Base-by-base conservation (phyloP, 2,888 invertebrate species). In the Melikaiella ostensackeni region DNA sequence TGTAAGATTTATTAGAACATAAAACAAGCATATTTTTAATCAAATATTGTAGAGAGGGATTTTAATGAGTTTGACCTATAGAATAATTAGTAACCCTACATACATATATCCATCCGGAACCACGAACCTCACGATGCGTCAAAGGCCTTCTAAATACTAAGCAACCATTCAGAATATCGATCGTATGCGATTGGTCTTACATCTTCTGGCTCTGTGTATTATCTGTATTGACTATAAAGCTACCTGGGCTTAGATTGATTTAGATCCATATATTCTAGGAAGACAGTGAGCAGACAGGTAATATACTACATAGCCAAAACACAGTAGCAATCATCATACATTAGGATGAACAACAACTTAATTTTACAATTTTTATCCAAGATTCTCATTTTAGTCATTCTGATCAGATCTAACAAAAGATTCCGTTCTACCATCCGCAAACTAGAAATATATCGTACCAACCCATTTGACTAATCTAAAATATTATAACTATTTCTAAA, bases 121-220 rank as follows among this genome's bases (percentile, higher is more conserved):
- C 42, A 27, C 42, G 50, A 46, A 27, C 66, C 66, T 50, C 42
- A 27, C 19, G 30, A 50, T 50, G 24, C 13, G 8, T 27, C 16
- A 70, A 70, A 33, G 50, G 33, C 30, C 50, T 33, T 70, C 11
- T 30, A 70, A 50, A 70, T 70, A 70, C 50, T 70, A 30, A 70
- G 50, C 46, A 50, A 50, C 70, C 33, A 50, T 50, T 70, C n/a
- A 30, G 33, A 50, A n/a, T 30, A 70, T 70, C 50, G 70, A 70
- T 70, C 50, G 50, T 66, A 19, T 70, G 50, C n/a, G 50, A 70
- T 50, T 70, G 50, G 70, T 19, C 50, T 33, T 70, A 50, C n/a
- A 50, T 70, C 70, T 50, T 70, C 27, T 66, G 27, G 24, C 4
- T 30, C 42, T 46, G 46, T 66, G 30, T 66, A 66, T 16, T 66